These are phyloP conservation scores for Nudaria mundana DNA, from an alignment of 2,888 invertebrate genomes.

Conservation along the genomic window DNA sequence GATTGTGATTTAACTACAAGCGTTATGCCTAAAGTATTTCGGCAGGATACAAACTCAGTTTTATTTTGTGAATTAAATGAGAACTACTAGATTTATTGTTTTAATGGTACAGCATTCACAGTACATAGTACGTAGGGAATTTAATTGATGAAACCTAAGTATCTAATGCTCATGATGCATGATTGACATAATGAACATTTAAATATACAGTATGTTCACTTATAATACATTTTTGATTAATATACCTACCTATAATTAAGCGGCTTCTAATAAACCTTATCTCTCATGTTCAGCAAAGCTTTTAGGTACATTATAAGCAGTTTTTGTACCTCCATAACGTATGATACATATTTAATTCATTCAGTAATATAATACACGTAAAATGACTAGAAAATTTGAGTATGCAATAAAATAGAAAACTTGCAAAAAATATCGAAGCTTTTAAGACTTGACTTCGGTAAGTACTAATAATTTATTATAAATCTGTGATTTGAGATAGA, in stretches of 20 bases:
- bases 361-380: conserved; percentile 12
- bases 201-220: too few species aligned
- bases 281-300: conserved; percentile 36
- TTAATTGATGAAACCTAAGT: too few species aligned
- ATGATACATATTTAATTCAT: conserved; percentile 8
- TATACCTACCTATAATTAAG: conserved; percentile 31
- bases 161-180: too few species aligned
- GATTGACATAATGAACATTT: too few species aligned
- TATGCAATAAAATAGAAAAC: conserved; percentile 11
- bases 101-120: conserved; percentile 49
- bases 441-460: not conserved
- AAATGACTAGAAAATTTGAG: conserved; percentile 32
- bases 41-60: too few species aligned
- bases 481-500: conserved; percentile 1
- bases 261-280: conserved; percentile 32
- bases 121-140: conserved; percentile 27
- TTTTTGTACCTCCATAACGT: too few species aligned
- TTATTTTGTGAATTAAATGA: conserved; percentile 11
- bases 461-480: not conserved
- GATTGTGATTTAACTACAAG: conserved; percentile 6
- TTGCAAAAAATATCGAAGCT: conserved; percentile 8
- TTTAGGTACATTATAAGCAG: conserved; percentile 7
- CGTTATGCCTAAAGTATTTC: conserved; percentile 11
- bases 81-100: conserved; percentile 48
- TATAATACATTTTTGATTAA: conserved; percentile 26